A percentile compares a stretch with the other conserved stretches of the same genome.
phyloP scores from a whole-genome alignment of 2,113 vertebrate species.

The Apodemus sylvaticus region DNA sequence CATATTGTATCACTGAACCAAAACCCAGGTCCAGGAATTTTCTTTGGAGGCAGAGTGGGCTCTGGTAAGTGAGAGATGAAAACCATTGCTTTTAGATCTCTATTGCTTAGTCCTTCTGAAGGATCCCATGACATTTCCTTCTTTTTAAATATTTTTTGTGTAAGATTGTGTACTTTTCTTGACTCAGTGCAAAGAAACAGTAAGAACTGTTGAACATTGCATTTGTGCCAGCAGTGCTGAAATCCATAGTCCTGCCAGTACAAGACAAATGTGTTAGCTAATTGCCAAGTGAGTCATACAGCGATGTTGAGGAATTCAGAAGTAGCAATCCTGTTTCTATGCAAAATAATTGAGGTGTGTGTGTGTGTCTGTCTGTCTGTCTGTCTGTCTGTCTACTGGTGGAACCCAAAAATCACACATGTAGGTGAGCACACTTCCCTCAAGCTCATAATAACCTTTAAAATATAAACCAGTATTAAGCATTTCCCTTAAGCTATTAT shows the following conservation, averaged over 20 bases:
- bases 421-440: not conserved
- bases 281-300: slow-evolving; percentile 39
- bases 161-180: slow-evolving; percentile 23
- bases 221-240: slow-evolving; percentile 42
- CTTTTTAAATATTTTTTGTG: no score
- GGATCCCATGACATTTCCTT: not conserved
- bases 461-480: not conserved
- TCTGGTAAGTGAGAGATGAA: slow-evolving; percentile 31
- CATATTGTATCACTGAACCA: not conserved
- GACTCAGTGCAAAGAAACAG: not conserved
- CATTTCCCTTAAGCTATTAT: slow-evolving; percentile 31
- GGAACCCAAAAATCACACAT: not conserved
- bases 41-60: not conserved
- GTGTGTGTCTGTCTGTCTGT: not conserved
- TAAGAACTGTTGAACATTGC: slow-evolving; percentile 53
- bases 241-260: slow-evolving; percentile 12
- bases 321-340: not conserved
- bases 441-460: slow-evolving; percentile 22
- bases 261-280: slow-evolving; percentile 36
- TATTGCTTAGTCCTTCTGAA: not conserved
- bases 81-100: not conserved
- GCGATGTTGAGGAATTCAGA: slow-evolving; percentile 57
- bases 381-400: not conserved
- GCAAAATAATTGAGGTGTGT: not conserved
- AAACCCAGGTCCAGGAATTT: not conserved